Percentiles rank a stretch among this genome's conserved stretches.
phyloP scores from a whole-genome alignment of 1,140 invertebrate genomes.

The Pantala flavescens region DNA sequence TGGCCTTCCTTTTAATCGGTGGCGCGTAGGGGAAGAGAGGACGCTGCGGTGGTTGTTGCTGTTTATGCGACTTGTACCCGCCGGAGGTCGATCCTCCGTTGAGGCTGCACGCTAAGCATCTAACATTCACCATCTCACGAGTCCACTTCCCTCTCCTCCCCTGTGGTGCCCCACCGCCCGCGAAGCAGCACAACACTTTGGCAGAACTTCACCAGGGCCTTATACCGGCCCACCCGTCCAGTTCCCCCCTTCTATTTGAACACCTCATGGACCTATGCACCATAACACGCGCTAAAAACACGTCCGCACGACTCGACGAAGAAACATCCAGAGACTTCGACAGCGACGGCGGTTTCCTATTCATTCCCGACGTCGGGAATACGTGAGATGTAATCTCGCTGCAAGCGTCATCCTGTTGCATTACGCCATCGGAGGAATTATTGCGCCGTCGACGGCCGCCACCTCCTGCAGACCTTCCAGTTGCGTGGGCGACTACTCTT shows the following conservation, averaged over 20 bases:
- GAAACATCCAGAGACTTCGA: too few species aligned
- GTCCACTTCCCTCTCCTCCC: not conserved
- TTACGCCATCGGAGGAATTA: too few species aligned
- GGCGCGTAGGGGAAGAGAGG: not conserved
- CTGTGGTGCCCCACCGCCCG: not conserved
- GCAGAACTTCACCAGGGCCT: not conserved
- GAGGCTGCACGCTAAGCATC: not conserved
- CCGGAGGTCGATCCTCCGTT: not conserved
- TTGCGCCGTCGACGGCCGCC: too few species aligned
- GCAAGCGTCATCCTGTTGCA: too few species aligned
- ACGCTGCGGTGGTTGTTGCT: not conserved
- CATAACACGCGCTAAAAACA: too few species aligned
- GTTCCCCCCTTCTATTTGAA: not conserved
- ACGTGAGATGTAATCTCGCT: too few species aligned
- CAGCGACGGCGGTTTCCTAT: too few species aligned
- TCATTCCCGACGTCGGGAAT: too few species aligned
- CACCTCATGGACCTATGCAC: not conserved
- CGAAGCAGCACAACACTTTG: not conserved
- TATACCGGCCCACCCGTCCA: not conserved
- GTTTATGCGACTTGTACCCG: not conserved
- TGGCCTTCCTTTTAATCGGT: not conserved
- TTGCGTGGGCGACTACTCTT: not conserved
- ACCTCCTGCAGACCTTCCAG: too few species aligned
- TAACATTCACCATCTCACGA: not conserved
- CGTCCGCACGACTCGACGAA: too few species aligned